Base-by-base conservation (phyloP, 2,888 invertebrate species). In the Zele albiditarsus region DNA sequence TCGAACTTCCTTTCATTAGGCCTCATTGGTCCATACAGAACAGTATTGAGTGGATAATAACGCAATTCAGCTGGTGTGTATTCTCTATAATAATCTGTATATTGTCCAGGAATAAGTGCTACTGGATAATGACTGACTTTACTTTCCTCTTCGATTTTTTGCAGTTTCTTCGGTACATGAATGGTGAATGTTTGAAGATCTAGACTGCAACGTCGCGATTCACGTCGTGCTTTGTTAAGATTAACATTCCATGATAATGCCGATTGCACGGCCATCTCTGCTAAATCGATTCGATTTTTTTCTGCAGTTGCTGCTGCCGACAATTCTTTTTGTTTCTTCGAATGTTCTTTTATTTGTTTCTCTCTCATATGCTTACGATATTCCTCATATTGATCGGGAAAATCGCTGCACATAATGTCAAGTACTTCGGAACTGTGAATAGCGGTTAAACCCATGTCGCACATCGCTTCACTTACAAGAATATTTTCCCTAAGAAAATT, bases 41-140 rank as follows among this genome's bases (percentile, higher is more conserved):
- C 95, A 10, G 98, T 98, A 89, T 97, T 98, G 68, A 99, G 88
- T 0, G 99, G 99, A 90, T 98, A 94, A 87, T 96, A 96, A 86
- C 96, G 95, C 74, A 99, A 91, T 89, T 98, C 97, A 16, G 94
- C 93, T 6, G 96, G 91, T 1, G 95, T 94, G 88, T 96, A 98
- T 75, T 89, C 83, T 84, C 94, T 93, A 90, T 95, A 98, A 87
- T 93, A 92, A 89, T 98, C 96, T 82, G 96, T 95, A 90, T 94
- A 99, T 91, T 99, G 99, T n/a, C 98, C 98, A 49, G 98, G 97
- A 83, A 99, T 94, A 79, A 99, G 91, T 62, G 98, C 94, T 77
- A 98, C 94, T 25, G 99, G 99, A 91, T 98, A 99, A 89, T 92
- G 89, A 58, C 93, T 93, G 57, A 93, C 89, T 68, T 90, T 90